Conservation (phyloP, 2,113 vertebrate genomes). For the Harpagus bidentatus region DNA sequence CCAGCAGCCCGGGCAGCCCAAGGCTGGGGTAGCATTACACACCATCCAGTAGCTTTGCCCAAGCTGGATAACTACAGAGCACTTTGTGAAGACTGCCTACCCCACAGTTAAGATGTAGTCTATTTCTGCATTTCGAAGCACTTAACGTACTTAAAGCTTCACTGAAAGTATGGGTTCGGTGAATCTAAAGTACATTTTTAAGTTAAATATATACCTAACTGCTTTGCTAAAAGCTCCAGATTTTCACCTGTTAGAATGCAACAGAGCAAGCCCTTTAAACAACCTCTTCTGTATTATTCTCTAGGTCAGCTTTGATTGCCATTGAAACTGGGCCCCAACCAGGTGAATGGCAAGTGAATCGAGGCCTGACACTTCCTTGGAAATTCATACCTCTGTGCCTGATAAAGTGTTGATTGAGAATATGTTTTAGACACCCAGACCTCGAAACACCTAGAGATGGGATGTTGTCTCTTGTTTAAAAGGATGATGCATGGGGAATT, state of each 20-base stretch:
- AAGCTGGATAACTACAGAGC: background rate
- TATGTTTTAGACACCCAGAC: background rate
- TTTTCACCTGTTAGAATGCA: background rate
- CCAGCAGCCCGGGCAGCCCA: background rate
- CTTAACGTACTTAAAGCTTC: background rate
- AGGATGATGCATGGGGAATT: background rate
- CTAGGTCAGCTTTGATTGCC: background rate
- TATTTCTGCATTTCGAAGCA: background rate
- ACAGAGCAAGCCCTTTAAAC: background rate
- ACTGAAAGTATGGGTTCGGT: background rate
- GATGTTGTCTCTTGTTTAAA: background rate
- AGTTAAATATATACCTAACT: background rate
- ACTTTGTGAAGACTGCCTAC: background rate
- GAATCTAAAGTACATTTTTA: background rate
- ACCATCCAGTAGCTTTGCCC: background rate
- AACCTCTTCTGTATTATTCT: background rate
- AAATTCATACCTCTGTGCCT: background rate
- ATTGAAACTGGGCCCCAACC: background rate
- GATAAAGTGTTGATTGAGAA: background rate
- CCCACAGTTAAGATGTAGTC: background rate
- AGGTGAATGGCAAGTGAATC: background rate
- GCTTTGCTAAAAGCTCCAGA: background rate
- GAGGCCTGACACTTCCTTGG: background rate
- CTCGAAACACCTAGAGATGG: background rate
- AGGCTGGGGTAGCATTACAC: background rate